Percentiles rank a stretch among this genome's conserved stretches.
Evolutionary conservation across 2,113 vertebrate genomes (phyloP).

Genomic region (Rhinogobius similis): DNA sequence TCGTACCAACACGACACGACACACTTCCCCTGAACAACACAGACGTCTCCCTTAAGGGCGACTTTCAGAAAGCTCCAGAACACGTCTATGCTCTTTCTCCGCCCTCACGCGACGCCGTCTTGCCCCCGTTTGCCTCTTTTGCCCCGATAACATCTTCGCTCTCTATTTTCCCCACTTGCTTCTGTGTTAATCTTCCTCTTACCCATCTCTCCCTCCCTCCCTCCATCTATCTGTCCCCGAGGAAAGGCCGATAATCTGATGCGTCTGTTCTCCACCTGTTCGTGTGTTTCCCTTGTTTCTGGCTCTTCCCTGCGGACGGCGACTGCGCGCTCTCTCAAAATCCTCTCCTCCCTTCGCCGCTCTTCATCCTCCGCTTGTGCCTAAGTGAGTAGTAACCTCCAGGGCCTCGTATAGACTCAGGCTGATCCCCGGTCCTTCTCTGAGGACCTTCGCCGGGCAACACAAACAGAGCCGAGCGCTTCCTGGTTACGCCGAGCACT

Average conservation of each 20-base stretch:
- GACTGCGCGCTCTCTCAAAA: slow-evolving; percentile 9
- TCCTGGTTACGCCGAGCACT: slow-evolving; percentile 41
- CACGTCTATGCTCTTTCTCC: slow-evolving; percentile 70
- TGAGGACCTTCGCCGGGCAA: slow-evolving; percentile 58
- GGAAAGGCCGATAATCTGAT: slow-evolving; percentile 69
- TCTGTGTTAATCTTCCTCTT: slow-evolving; percentile 55
- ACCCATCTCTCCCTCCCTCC: slow-evolving; percentile 23
- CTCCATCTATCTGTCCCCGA: slow-evolving; percentile 53
- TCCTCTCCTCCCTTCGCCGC: slow-evolving; percentile 20
- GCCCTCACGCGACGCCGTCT: not conserved
- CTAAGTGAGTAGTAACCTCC: slow-evolving; percentile 34
- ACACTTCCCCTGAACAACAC: slow-evolving; percentile 14
- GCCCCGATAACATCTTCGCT: slow-evolving; percentile 46
- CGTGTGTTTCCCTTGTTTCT: slow-evolving; percentile 49
- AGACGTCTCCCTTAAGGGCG: slow-evolving; percentile 55
- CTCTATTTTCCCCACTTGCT: slow-evolving; percentile 37
- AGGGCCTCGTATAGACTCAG: slow-evolving; percentile 46
- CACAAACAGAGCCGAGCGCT: slow-evolving; percentile 34
- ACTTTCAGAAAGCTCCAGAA: slow-evolving; percentile 56
- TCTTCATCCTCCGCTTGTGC: slow-evolving; percentile 1
- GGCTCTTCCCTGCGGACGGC: slow-evolving; percentile 41
- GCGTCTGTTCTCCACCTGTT: slow-evolving; percentile 75
- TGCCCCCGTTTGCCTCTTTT: slow-evolving; percentile 19
- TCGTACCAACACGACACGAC: too few species aligned
- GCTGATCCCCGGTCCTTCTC: slow-evolving; percentile 57